phyloP scores from a whole-genome alignment of 2,113 vertebrate genomes.

The Lethenteron reissneri region DNA sequence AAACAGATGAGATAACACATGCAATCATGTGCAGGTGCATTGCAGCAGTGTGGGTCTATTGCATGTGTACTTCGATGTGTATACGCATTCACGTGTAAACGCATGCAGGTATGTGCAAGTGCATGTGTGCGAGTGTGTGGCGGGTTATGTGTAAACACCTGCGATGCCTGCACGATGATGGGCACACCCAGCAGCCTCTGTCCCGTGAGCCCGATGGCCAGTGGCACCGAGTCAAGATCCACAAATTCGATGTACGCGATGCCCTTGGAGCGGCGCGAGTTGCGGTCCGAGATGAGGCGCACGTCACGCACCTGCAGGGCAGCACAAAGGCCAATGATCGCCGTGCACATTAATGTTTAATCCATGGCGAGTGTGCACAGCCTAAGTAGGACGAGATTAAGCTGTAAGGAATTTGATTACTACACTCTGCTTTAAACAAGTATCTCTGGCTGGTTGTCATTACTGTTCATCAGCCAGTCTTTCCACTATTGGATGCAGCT shows the following conservation, averaged over 20 bases:
- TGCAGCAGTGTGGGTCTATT: too few relatives aligned
- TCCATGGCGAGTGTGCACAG: too few relatives aligned
- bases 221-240: conserved; percentile 73
- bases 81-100: background rate
- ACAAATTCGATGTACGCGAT: conserved; percentile 93
- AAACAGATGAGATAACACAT: background rate
- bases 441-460: too few relatives aligned
- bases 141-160: conserved; percentile 28
- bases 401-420: too few relatives aligned
- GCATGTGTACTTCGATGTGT: background rate
- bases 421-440: too few relatives aligned
- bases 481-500: too few relatives aligned
- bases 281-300: conserved; percentile 88
- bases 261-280: conserved; percentile 83
- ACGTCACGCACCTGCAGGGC: conserved; percentile 59
- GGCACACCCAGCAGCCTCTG: conserved; percentile 83
- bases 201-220: conserved; percentile 81
- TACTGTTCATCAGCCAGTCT: too few relatives aligned
- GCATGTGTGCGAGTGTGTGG: conserved; percentile 1
- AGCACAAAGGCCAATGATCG: too few relatives aligned
- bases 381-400: too few relatives aligned
- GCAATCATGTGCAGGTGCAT: background rate
- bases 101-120: background rate
- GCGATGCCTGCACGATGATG: conserved; percentile 88
- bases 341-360: too few relatives aligned